Base-by-base conservation (phyloP, 2,797 vertebrate species). In the Alauda arvensis region DNA sequence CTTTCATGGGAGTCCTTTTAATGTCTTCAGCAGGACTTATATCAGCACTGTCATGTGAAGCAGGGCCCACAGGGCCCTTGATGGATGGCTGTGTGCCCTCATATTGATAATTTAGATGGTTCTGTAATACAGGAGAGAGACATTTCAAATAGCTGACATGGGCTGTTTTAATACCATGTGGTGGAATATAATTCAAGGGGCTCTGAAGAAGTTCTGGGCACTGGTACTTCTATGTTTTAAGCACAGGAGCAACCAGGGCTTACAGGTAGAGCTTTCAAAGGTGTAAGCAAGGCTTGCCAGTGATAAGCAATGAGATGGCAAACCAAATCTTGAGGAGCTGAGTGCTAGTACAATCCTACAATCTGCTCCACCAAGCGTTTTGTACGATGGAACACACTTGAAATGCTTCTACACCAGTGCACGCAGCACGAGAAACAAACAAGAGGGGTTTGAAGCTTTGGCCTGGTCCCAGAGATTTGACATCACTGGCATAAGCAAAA, bases 371-470 rank as follows among this genome's bases (percentile, higher is more conserved):
- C 19, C 13, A 34, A 6, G 5, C 28, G 33, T 3, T 28, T 16
- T 43, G 51, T 57, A 4, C 13, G 28, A 10, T 19, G 31, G 26
- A 63, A 34, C 15, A 57, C 10, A 24, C 29, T 26, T 52, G 33
- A 31, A 62, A 52, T 57, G 20, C 26, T 76, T 40, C 70, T 57
- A 5, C 7, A 39, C 8, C 18, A 69, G 10, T 10, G 7, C 43
- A 40, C 0, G 0, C 14, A 57, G 39, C 5, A 24, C 4, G 9
- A 52, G 21, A 25, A 69, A 3, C 12, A 62, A 20, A 40, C 5
- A 42, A 31, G 4, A 69, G 33, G 16, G 46, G 18, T 39, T 26
- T 4, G 33, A 63, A 63, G 21, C 39, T 45, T 76, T 69, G 51
- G 18, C 33, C 25, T 39, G 19, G 25, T 52, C 39, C 6, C 25